Evolutionary conservation across 2,113 vertebrate genomes (phyloP).

Genomic region (Anoplopoma fimbria): DNA sequence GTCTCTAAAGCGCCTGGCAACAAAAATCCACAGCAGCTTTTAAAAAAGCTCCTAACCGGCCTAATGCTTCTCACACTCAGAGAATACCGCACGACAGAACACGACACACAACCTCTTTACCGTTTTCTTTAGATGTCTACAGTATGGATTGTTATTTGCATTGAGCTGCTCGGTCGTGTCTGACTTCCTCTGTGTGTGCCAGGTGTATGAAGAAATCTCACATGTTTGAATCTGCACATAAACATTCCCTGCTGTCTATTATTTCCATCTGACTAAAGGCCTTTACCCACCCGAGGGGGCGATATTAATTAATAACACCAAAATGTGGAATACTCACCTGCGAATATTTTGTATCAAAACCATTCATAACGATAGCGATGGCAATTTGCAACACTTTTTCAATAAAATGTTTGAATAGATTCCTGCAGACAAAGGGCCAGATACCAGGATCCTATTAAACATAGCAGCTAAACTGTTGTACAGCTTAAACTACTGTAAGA

Average conservation of each 20-base stretch:
- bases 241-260: constrained; percentile 17
- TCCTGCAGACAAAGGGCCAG: no score
- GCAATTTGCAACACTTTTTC: neutral
- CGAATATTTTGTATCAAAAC: neutral
- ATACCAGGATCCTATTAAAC: no score
- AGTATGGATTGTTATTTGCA: constrained; percentile 41
- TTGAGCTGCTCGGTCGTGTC: constrained; percentile 27
- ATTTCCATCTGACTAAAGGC: constrained; percentile 23
- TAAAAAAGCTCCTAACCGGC: constrained; percentile 34
- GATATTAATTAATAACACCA: neutral
- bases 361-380: no score
- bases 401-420: no score
- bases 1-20: constrained; percentile 38
- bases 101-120: neutral
- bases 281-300: neutral
- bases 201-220: neutral
- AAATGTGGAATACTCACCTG: neutral
- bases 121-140: constrained; percentile 9
- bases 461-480: no score
- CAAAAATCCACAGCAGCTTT: constrained; percentile 50
- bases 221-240: constrained; percentile 15
- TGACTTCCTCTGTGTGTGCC: neutral
- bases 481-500: no score
- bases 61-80: neutral
- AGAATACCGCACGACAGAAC: neutral